Percentiles rank a stretch among this genome's conserved stretches.
phyloP scores from a whole-genome alignment of 2,888 invertebrate species.

The Clostera curtula region DNA sequence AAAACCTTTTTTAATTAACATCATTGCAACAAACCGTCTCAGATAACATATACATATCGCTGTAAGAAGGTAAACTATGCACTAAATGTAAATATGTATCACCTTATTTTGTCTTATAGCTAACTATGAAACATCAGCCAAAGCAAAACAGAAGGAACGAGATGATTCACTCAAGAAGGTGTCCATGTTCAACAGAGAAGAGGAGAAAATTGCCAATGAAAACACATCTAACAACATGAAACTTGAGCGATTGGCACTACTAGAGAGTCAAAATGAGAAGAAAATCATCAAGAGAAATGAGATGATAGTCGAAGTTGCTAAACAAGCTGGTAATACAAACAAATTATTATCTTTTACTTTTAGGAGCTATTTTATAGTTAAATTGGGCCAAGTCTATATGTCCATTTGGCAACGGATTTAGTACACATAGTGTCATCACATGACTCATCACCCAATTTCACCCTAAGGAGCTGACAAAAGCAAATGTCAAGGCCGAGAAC shows the following conservation, averaged over 20 bases:
- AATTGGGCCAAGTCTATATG: no score
- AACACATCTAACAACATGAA: slow-evolving; percentile 59
- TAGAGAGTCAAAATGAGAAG: slow-evolving; percentile 66
- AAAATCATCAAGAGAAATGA: slow-evolving; percentile 55
- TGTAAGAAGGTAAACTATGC: no score
- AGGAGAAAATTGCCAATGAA: slow-evolving; percentile 60
- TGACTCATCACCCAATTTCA: no score
- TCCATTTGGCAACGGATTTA: no score
- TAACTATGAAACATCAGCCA: slow-evolving; percentile 48
- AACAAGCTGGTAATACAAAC: slow-evolving; percentile 41
- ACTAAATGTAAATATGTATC: not conserved
- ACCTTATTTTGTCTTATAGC: slow-evolving; percentile 22
- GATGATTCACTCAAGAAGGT: slow-evolving; percentile 55
- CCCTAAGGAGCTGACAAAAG: no score
- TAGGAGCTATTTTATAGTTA: not conserved
- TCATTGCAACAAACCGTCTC: no score
- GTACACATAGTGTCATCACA: no score
- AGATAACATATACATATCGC: no score
- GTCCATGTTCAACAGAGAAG: slow-evolving; percentile 54
- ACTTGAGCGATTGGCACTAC: slow-evolving; percentile 50
- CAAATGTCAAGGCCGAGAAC: no score
- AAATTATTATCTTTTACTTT: not conserved
- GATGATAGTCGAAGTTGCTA: slow-evolving; percentile 51
- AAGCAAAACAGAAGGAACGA: slow-evolving; percentile 55
- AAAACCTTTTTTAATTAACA: no score